A percentile compares a stretch with the other conserved stretches of the same genome.
phyloP scores from a whole-genome alignment of 1,140 invertebrate species.

The Chelonus insularis region DNA sequence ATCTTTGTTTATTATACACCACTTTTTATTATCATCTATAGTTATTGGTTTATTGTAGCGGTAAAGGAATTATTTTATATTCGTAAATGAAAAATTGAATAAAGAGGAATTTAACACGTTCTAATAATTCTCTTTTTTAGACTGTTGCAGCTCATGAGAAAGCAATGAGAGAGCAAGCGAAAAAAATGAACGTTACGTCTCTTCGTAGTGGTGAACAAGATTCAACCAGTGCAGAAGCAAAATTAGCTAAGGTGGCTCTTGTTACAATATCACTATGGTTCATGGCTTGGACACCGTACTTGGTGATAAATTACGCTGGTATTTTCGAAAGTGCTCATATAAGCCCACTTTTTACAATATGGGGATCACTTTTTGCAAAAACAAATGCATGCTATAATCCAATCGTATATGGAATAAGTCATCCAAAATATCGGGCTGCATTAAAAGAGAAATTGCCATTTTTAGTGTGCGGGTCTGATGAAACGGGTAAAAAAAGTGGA shows the following conservation, averaged over 20 bases:
- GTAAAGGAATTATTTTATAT: too few relatives aligned
- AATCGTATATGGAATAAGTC: constrained; percentile 62
- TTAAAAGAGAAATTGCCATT: constrained; percentile 41
- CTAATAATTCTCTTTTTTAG: too few relatives aligned
- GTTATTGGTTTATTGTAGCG: constrained; percentile 63
- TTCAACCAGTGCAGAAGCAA: constrained; percentile 65
- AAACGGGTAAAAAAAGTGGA: constrained; percentile 24
- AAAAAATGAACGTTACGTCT: constrained; percentile 74
- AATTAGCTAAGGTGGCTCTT: constrained; percentile 67
- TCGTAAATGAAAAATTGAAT: too few relatives aligned
- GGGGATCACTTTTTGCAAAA: constrained; percentile 66
- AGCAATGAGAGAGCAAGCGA: constrained; percentile 62
- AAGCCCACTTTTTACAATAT: constrained; percentile 69
- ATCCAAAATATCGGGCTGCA: constrained; percentile 68
- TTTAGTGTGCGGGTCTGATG: constrained; percentile 12
- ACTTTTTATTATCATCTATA: constrained; percentile 70
- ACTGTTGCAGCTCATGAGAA: constrained; percentile 23
- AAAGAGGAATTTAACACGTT: too few relatives aligned
- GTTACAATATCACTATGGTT: constrained; percentile 77
- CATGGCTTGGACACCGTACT: constrained; percentile 75
- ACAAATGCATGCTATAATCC: constrained; percentile 58
- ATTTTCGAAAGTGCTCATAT: constrained; percentile 67
- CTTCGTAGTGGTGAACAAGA: constrained; percentile 64
- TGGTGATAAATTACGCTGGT: constrained; percentile 72
- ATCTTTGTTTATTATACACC: constrained; percentile 69